Evolutionary conservation across 64 coral and sea anemone species (phyloP).

Genomic region (Montipora cactus): DNA sequence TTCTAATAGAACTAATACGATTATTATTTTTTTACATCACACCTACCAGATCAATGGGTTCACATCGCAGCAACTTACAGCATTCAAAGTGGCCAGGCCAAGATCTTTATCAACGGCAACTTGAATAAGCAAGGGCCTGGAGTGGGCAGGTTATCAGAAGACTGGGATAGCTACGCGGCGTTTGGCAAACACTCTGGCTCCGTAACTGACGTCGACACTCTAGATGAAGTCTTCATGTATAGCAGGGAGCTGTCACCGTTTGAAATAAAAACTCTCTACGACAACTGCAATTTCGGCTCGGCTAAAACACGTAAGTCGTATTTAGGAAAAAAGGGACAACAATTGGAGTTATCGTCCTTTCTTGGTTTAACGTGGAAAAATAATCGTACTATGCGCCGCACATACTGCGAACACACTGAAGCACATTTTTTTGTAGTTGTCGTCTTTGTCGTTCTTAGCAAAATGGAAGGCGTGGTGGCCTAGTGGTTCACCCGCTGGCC

Average conservation of each 20-base stretch:
- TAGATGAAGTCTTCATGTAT: conserved; percentile 95
- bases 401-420: no score
- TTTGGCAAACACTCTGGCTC: conserved; percentile 88
- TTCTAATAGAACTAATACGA: not conserved
- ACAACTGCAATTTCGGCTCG: conserved; percentile 91
- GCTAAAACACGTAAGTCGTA: conserved; percentile 74
- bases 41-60: conserved; percentile 72
- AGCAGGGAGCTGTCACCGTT: conserved; percentile 87
- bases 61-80: conserved; percentile 88
- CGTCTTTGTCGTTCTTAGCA: no score
- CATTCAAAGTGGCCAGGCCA: conserved; percentile 58
- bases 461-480: no score
- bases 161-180: conserved; percentile 95
- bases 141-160: conserved; percentile 72
- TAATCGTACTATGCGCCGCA: no score
- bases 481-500: no score
- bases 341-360: no score
- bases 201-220: conserved; percentile 45
- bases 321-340: not conserved
- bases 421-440: no score
- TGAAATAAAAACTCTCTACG: conserved; percentile 91
- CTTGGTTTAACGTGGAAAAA: no score
- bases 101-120: conserved; percentile 87
- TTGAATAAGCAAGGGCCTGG: conserved; percentile 82
- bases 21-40: not conserved